Conservation (phyloP, 2,888 invertebrate species). For the Kuschelorhynchus macadamiae region DNA sequence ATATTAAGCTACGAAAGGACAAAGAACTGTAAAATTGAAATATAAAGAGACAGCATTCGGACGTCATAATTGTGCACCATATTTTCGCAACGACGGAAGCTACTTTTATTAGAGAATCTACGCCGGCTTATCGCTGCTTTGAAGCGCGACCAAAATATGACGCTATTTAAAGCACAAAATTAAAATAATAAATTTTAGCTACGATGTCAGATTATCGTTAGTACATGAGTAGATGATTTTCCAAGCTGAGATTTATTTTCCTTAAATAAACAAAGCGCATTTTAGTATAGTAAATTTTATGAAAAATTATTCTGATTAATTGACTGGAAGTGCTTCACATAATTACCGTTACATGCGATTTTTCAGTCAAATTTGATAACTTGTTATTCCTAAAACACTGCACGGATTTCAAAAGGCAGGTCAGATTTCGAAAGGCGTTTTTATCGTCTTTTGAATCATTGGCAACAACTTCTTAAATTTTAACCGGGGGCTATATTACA, state of each 20-base stretch:
- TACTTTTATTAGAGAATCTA: slow-evolving; percentile 36
- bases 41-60: slow-evolving; percentile 21
- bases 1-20: background rate
- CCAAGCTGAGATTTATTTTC: slow-evolving; percentile 6
- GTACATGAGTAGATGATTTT: slow-evolving; percentile 18
- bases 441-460: no score
- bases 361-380: no score
- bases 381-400: no score
- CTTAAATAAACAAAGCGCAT: slow-evolving; percentile 6
- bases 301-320: no score
- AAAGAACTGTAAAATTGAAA: slow-evolving; percentile 10
- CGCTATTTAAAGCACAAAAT: slow-evolving; percentile 29
- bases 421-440: no score
- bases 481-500: no score
- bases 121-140: slow-evolving; percentile 25
- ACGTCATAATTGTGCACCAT: slow-evolving; percentile 21
- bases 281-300: no score
- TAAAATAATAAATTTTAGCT: slow-evolving; percentile 40
- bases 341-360: no score
- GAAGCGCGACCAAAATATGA: slow-evolving; percentile 31
- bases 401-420: no score
- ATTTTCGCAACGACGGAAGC: slow-evolving; percentile 26
- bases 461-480: no score
- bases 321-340: no score
- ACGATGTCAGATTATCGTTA: slow-evolving; percentile 18